Conservation (phyloP, 2,888 invertebrate species). For the Lithodes maja region DNA sequence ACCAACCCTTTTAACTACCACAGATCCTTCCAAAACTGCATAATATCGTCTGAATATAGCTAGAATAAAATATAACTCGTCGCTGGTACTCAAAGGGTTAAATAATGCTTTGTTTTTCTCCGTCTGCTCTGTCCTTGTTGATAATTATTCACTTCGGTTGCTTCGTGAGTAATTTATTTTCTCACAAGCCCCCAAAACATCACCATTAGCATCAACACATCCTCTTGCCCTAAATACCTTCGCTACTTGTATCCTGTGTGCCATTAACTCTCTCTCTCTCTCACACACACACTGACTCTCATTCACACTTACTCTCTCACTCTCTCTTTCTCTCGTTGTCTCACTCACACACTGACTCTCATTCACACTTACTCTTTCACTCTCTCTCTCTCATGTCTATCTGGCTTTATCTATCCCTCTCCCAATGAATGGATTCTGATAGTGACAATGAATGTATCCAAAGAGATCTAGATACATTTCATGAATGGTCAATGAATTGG, state of each 20-base stretch:
- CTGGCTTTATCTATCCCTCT: too few species aligned
- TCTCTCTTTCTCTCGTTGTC: neutral
- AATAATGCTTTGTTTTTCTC: neutral
- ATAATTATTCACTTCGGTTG: neutral
- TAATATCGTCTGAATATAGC: too few species aligned
- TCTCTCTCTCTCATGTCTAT: neutral
- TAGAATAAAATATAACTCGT: too few species aligned
- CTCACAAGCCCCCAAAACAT: neutral
- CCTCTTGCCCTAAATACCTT: neutral
- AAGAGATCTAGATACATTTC: too few species aligned
- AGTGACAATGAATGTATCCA: too few species aligned
- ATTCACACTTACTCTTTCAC: slow-evolving; percentile 3
- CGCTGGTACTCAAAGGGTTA: too few species aligned
- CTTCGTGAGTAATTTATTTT: neutral
- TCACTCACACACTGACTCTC: neutral
- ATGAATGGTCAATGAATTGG: too few species aligned
- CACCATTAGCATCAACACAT: neutral
- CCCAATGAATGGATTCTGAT: too few species aligned
- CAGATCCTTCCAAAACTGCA: too few species aligned
- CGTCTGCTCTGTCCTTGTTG: neutral
- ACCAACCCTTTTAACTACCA: too few species aligned
- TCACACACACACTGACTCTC: neutral
- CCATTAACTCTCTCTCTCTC: neutral
- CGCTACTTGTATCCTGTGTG: too few species aligned
- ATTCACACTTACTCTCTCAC: neutral